Base-by-base conservation (phyloP, 2,888 invertebrate species). In the Orthosia gothica region DNA sequence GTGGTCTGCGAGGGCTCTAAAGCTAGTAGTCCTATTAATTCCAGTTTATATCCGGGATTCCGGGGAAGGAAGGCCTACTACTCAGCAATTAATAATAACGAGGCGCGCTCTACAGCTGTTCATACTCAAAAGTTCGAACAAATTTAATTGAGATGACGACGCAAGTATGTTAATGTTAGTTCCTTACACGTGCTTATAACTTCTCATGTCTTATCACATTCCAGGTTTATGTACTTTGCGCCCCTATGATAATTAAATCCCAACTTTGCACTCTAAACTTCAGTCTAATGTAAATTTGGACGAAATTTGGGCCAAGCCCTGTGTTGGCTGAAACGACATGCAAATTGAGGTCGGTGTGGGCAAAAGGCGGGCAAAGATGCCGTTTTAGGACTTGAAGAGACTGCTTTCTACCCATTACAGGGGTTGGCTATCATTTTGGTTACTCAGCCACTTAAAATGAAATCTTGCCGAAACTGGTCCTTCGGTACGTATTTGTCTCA, bases 191-290 rank as follows among this genome's bases (percentile, higher is more conserved):
- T 82, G 47, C 61, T 54, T 70, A 63, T 50, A 77, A 52, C 49
- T 54, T 64, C 13, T 26, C 23, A 20, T 55, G 59, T 70, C 62
- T 68, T 73, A 65, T 83, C 59, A 85, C 52, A 75, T 57, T 16
- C 49, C 55, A 70, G 23, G 58, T 73, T 69, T 69, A 62, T 63
- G 52, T 70, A 71, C 70, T 70, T 50, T 32, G 12, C 62, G 20
- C 62, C 40, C 68, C 70, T 65, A 66, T 74, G 70, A 76, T 85
- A 86, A 83, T 83, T 76, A 68, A 80, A 84, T 79, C 67, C 32
- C n/a, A 83, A 72, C 61, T 85, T 74, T 16, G 45, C 62, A 69
- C 74, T 61, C 32, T 11, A 63, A 63, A 54, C 74, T 81, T 12
- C 32, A 57, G 58, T 57, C n/a, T 75, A 81, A 81, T 81, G 81